phyloP scores from a whole-genome alignment of 2,113 vertebrate genomes.

The Rafetus swinhoei region DNA sequence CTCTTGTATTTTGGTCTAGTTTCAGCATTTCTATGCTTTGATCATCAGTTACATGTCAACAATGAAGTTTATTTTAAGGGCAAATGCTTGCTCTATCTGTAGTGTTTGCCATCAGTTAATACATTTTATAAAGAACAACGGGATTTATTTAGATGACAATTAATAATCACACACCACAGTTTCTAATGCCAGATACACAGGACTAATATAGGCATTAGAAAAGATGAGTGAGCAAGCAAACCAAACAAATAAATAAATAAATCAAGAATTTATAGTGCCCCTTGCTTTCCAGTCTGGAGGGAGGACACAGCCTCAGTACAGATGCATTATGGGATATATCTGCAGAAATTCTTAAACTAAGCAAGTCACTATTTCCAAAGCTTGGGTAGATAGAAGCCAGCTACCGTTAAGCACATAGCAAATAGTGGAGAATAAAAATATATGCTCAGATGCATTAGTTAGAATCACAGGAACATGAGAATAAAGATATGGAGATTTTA shows the following conservation, averaged over 20 bases:
- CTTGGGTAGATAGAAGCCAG: neutral
- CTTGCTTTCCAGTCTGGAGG: too few species aligned
- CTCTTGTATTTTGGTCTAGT: neutral
- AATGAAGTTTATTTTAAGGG: constrained; percentile 49
- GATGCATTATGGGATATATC: neutral
- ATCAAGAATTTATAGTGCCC: constrained; percentile 11
- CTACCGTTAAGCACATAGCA: neutral
- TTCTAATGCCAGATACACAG: constrained; percentile 63
- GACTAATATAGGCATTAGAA: constrained; percentile 67
- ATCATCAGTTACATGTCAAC: constrained; percentile 39
- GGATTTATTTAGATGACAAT: constrained; percentile 60
- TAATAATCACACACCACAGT: constrained; percentile 39
- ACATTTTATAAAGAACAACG: constrained; percentile 64
- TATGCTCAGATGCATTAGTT: neutral
- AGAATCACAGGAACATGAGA: neutral
- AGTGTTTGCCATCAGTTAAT: constrained; percentile 50
- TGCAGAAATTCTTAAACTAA: constrained; percentile 39
- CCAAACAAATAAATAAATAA: neutral
- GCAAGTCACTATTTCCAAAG: constrained; percentile 1
- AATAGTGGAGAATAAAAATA: neutral
- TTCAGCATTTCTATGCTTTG: neutral
- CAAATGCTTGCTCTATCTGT: neutral
- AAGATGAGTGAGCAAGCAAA: constrained; percentile 62
- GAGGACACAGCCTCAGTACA: too few species aligned
- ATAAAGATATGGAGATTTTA: neutral